Evolutionary conservation across 2,113 vertebrate species (phyloP).

Genomic region (Vulpes lagopus): DNA sequence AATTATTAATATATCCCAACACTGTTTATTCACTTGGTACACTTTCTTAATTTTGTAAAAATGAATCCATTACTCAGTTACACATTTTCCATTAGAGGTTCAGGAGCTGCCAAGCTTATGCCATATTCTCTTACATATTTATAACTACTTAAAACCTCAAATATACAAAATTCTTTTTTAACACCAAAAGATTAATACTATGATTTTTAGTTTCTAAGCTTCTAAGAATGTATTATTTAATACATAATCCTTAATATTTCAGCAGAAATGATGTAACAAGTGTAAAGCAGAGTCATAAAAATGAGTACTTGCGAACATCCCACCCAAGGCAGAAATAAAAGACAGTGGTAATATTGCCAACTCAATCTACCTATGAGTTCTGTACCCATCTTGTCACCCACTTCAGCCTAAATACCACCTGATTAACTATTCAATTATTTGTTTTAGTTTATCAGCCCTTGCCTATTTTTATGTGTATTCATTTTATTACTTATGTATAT

Average conservation of each 20-base stretch:
- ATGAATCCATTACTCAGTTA: slow-evolving; percentile 35
- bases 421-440: neutral
- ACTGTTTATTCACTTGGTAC: neutral
- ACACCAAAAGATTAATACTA: neutral
- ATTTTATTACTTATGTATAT: neutral
- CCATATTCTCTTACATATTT: neutral
- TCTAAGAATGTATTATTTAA: neutral
- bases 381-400: neutral
- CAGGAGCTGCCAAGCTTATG: neutral
- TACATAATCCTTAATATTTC: slow-evolving; percentile 2
- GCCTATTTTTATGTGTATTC: neutral
- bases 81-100: neutral
- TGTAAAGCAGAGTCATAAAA: slow-evolving; percentile 6
- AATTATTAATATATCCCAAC: neutral
- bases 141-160: neutral
- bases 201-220: slow-evolving; percentile 20
- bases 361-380: neutral
- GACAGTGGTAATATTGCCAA: neutral
- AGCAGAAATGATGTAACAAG: neutral
- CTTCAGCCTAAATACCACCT: neutral
- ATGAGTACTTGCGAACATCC: neutral
- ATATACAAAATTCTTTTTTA: neutral
- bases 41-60: slow-evolving; percentile 43
- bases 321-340: neutral
- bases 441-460: neutral